Base-by-base conservation (phyloP, 2,888 invertebrate species). In the Seira ritae region DNA sequence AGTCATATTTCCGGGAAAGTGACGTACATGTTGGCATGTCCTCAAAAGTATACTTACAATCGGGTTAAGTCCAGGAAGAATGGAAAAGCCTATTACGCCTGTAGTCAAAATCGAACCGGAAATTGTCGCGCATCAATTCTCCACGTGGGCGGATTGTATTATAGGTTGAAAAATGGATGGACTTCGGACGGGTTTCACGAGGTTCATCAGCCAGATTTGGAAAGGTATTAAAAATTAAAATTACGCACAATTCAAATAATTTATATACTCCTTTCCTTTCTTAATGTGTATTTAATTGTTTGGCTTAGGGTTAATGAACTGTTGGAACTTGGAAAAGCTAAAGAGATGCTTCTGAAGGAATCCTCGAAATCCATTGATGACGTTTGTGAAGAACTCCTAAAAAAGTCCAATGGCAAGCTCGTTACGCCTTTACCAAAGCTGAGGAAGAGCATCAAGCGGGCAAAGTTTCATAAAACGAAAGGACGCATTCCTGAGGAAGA, bases 101-200 rank as follows among this genome's bases (percentile, higher is more conserved):
- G 71, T 22, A 55, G 55, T 31, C n/a, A n/a, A n/a, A 23, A 24
- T 15, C 50, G 71, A 1, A 71, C 50, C 22, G 50, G 23, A 0
- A 71, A 71, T 37, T 71, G 71, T 10, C n/a, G 71, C n/a, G 71
- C 71, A 0, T 23, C 20, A 3, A 71, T 71, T 15, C 20, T 71
- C 0, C 23, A n/a, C 22, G 23, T 23, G 17, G 19, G 55, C 19
- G 71, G 71, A 1, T 24, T 55, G 24, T 71, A 71, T 24, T 55
- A 55, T 10, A 42, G 24, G 1, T 23, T 71, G 10, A 22, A 46
- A n/a, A 71, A 55, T 2, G 71, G 71, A 31, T 71, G 71, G 71
- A 55, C 12, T 12, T 50, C 22, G 3, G 71, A 71, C 17, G 71
- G 71, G n/a, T 15, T 1, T 10, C 71, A 71, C 23, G 24, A 22